These are phyloP conservation scores for Pardosa pseudoannulata DNA, from an alignment of 2,888 invertebrate genomes.

Conservation along the genomic window DNA sequence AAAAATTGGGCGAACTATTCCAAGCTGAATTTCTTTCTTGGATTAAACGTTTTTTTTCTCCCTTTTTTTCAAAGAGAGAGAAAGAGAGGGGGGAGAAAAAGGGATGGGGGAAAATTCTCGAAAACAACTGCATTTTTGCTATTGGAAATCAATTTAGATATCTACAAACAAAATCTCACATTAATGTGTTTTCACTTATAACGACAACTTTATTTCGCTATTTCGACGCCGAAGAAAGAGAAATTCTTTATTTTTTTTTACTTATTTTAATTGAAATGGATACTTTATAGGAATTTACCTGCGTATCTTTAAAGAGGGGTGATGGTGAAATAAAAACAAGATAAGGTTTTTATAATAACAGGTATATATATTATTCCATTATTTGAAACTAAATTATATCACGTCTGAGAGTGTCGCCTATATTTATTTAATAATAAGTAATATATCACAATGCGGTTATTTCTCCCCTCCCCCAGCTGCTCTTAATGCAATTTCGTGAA, in stretches of 20 bases:
- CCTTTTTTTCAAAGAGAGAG: neutral
- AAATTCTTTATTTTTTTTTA: neutral
- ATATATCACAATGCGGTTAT: too few species aligned
- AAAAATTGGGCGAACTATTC: neutral
- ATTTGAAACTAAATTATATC: too few species aligned
- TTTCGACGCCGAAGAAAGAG: too few species aligned
- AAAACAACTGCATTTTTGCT: neutral
- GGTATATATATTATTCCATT: too few species aligned
- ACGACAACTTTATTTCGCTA: neutral
- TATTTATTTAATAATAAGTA: too few species aligned
- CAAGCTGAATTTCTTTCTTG: neutral
- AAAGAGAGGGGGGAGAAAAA: neutral
- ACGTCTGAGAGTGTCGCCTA: too few species aligned
- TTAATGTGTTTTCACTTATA: conserved; percentile 1
- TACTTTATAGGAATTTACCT: neutral
- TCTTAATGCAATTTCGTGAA: too few species aligned
- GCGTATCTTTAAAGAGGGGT: too few species aligned
- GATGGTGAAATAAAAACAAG: too few species aligned
- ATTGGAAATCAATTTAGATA: conserved; percentile 7
- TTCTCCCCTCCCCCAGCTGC: too few species aligned
- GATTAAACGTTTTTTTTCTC: neutral
- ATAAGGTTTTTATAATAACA: too few species aligned
- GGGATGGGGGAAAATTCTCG: neutral
- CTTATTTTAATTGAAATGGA: neutral
- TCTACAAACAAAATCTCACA: neutral